These are phyloP conservation scores for Orchestes rusci DNA, from an alignment of 2,888 invertebrate species.

Conservation along the genomic window DNA sequence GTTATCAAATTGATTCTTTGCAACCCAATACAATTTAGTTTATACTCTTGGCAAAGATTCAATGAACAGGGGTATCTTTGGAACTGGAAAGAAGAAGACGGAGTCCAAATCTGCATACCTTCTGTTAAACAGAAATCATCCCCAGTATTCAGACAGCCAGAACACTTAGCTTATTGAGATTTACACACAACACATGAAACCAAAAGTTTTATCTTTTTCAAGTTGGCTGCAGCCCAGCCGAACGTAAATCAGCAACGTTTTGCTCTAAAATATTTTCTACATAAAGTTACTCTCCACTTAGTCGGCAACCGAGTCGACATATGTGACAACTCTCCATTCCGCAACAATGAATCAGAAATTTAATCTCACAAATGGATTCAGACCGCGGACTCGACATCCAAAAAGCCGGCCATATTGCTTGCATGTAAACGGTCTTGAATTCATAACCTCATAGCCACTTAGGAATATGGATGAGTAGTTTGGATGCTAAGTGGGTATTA, in stretches of 20 bases:
- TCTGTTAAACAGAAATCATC: too few species aligned
- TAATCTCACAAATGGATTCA: constrained; percentile 66
- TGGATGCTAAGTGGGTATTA: too few species aligned
- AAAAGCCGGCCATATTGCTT: constrained; percentile 41
- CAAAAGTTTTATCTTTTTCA: constrained; percentile 14
- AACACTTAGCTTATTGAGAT: constrained; percentile 14
- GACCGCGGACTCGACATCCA: constrained; percentile 38
- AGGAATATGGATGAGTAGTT: too few species aligned
- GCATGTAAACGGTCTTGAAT: constrained; percentile 36
- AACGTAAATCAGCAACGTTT: constrained; percentile 36
- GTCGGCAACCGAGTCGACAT: constrained; percentile 48
- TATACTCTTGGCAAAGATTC: too few species aligned
- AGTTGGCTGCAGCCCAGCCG: constrained; percentile 8
- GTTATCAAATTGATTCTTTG: too few species aligned
- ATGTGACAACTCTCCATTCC: constrained; percentile 57
- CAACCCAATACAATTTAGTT: too few species aligned
- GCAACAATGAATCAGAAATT: constrained; percentile 55
- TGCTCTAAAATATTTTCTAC: constrained; percentile 43
- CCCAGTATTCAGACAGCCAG: too few species aligned
- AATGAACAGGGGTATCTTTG: too few species aligned
- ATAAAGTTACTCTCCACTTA: constrained; percentile 37
- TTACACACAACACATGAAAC: constrained; percentile 6
- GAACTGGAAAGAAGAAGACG: too few species aligned
- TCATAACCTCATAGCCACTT: constrained; percentile 34
- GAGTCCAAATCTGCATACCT: too few species aligned